These are phyloP conservation scores for Montipora capitata DNA, from an alignment of 92 coral and sea anemone species.

Conservation along the genomic window DNA sequence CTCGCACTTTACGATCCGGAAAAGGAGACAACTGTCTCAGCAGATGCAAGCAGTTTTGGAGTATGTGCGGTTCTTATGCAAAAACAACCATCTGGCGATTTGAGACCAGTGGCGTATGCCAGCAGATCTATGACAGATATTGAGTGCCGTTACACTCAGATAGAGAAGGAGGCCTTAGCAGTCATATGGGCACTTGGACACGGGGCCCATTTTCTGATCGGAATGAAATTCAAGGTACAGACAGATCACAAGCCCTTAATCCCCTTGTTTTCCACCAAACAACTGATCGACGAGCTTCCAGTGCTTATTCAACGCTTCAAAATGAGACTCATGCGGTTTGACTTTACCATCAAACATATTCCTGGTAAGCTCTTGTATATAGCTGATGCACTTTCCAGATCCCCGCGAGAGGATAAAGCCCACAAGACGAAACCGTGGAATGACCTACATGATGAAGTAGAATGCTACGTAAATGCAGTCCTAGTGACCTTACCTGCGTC, in stretches of 20 bases:
- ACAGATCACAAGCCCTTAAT: conserved; percentile 69
- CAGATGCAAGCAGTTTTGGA: conserved; percentile 69
- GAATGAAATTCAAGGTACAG: conserved; percentile 68
- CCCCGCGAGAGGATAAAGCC: conserved; percentile 17
- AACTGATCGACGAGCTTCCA: conserved; percentile 73
- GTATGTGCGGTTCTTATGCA: conserved; percentile 76
- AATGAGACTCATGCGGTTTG: conserved; percentile 64
- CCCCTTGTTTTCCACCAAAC: conserved; percentile 68
- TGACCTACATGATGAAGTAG: conserved; percentile 41
- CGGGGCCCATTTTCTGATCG: conserved; percentile 37
- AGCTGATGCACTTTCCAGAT: conserved; percentile 70
- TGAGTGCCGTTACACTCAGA: conserved; percentile 79
- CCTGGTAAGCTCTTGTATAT: conserved; percentile 71
- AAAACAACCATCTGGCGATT: conserved; percentile 45
- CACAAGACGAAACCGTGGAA: conserved; percentile 15
- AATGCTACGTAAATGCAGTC: conserved; percentile 45
- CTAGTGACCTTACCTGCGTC: conserved; percentile 60
- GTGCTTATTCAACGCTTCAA: conserved; percentile 58
- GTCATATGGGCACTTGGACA: too few species aligned
- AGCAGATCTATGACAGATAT: conserved; percentile 74
- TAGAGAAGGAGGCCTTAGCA: conserved; percentile 73
- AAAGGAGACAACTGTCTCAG: conserved; percentile 56
- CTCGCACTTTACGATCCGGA: conserved; percentile 58
- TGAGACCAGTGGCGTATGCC: conserved; percentile 73
- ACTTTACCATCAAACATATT: conserved; percentile 50